Conservation (phyloP, 2,113 vertebrate species). For the Asarcornis scutulata region DNA sequence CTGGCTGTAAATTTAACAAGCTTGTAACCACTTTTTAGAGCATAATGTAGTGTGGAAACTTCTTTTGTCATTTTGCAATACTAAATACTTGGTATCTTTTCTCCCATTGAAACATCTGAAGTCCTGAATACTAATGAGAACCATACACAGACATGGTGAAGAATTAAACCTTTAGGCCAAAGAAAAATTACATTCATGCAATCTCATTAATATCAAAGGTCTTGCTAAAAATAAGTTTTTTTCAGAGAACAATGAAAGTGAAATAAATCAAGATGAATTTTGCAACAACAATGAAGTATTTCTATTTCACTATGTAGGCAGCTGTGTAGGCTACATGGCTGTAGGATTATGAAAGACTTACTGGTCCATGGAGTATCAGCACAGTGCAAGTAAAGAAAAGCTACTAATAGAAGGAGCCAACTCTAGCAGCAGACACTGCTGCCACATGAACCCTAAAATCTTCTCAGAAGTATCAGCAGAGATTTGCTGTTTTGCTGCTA, state of each 20-base stretch:
- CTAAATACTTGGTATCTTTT: background rate
- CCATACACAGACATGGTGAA: background rate
- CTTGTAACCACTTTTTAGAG: background rate
- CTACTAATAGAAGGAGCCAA: background rate
- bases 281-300: background rate
- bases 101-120: background rate
- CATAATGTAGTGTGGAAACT: background rate
- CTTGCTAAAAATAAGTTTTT: background rate
- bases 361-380: background rate
- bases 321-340: background rate
- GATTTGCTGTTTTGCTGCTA: background rate
- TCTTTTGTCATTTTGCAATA: background rate
- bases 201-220: background rate
- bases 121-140: background rate
- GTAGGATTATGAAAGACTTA: background rate
- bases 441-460: background rate
- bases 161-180: background rate
- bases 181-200: background rate
- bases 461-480: background rate
- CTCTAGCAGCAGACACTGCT: background rate
- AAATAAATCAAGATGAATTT: background rate
- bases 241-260: background rate
- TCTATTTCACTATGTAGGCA: background rate
- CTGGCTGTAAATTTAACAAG: background rate
- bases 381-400: background rate